Conservation (phyloP, 1,140 invertebrate species). For the Drosophila kohkoa region DNA sequence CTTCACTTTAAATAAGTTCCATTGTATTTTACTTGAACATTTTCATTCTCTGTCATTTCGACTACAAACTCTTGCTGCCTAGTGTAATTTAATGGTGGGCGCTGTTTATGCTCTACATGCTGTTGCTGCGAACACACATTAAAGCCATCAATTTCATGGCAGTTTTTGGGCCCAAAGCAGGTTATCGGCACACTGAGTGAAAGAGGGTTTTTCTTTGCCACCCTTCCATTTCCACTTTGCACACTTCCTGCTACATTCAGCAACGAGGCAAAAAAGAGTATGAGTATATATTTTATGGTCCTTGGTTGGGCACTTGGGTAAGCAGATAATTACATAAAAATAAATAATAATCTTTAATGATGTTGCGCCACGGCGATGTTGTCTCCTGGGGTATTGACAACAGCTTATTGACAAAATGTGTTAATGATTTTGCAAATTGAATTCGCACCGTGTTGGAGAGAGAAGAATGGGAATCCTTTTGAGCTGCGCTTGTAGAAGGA, state of each 20-base stretch:
- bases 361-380: slow-evolving; percentile 18
- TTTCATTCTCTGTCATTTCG: not conserved
- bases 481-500: slow-evolving; percentile 14
- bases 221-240: slow-evolving; percentile 8
- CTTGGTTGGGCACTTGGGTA: slow-evolving; percentile 45
- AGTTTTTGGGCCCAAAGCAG: slow-evolving; percentile 26
- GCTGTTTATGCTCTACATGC: not conserved
- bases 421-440: slow-evolving; percentile 80
- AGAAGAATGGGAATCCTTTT: not conserved
- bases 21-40: too few relatives aligned
- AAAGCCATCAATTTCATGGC: slow-evolving; percentile 34
- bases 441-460: slow-evolving; percentile 36
- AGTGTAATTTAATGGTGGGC: slow-evolving; percentile 33
- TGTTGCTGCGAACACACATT: slow-evolving; percentile 27
- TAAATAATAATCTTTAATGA: slow-evolving; percentile 76
- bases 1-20: too few relatives aligned
- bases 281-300: slow-evolving; percentile 43
- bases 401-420: slow-evolving; percentile 79
- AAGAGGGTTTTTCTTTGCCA: slow-evolving; percentile 4
- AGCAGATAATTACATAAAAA: slow-evolving; percentile 82
- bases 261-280: slow-evolving; percentile 10
- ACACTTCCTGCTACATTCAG: slow-evolving; percentile 8
- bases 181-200: slow-evolving; percentile 18
- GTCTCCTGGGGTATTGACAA: slow-evolving; percentile 69
- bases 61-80: not conserved